phyloP scores from a whole-genome alignment of 2,888 invertebrate species.

The Ophion ventricosus region DNA sequence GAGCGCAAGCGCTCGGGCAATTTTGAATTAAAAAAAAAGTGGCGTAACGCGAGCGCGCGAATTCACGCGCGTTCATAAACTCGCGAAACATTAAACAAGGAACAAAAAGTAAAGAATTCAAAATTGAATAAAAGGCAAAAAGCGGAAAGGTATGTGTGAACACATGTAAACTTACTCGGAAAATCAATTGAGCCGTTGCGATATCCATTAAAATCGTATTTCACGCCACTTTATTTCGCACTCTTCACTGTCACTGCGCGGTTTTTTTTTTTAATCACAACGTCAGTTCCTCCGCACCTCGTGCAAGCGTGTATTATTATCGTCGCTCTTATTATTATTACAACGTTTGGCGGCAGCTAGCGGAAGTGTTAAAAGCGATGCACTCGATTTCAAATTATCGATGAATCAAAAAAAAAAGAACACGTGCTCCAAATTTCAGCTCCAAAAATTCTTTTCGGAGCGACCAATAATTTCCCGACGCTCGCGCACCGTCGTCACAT shows the following conservation, averaged over 20 bases:
- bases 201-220: conserved; percentile 63
- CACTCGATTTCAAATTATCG: not conserved
- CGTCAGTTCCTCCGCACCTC: conserved; percentile 26
- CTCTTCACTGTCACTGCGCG: conserved; percentile 59
- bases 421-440: not conserved
- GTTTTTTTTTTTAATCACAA: conserved; percentile 45
- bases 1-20: conserved; percentile 40
- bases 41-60: conserved; percentile 16
- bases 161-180: conserved; percentile 51
- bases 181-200: conserved; percentile 47
- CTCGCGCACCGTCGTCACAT: not conserved
- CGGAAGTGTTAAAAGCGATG: no score
- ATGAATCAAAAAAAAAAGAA: not conserved
- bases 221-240: conserved; percentile 59
- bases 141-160: not conserved
- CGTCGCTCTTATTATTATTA: no score
- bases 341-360: no score
- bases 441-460: not conserved
- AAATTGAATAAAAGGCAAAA: conserved; percentile 8
- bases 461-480: not conserved
- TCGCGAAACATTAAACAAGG: not conserved
- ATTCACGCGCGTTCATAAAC: conserved; percentile 1
- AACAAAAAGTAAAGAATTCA: not conserved
- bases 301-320: not conserved
- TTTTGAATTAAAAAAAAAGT: conserved; percentile 5